These are phyloP conservation scores for Amblyopsis hoosieri DNA, from an alignment of 2,797 vertebrate species.

Conservation along the genomic window DNA sequence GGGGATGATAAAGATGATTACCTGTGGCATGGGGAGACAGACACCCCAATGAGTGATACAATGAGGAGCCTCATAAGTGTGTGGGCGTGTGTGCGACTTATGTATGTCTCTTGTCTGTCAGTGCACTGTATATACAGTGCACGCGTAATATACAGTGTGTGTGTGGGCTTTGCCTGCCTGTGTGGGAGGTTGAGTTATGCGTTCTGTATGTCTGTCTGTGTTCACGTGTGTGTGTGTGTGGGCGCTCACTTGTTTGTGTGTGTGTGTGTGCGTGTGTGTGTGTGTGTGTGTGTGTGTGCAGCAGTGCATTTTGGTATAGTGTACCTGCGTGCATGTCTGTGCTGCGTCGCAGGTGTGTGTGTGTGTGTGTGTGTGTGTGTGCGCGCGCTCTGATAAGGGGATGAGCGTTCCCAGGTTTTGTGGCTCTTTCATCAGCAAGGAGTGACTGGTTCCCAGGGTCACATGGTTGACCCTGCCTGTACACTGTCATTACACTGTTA, in stretches of 20 bases:
- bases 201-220: slow-evolving; percentile 2
- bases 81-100: not conserved
- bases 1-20: too few relatives aligned
- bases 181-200: not conserved
- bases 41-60: too few relatives aligned
- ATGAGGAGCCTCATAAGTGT: too few relatives aligned
- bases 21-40: too few relatives aligned
- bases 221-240: slow-evolving; percentile 2
- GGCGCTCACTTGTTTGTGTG: not conserved
- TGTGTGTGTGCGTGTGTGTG: not conserved
- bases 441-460: slow-evolving; percentile 78
- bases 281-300: not conserved
- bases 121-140: not conserved
- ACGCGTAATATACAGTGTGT: too few relatives aligned
- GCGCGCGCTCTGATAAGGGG: slow-evolving; percentile 49
- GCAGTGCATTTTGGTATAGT: too few relatives aligned
- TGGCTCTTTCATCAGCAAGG: slow-evolving; percentile 72
- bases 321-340: too few relatives aligned
- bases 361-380: not conserved
- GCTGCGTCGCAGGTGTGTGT: not conserved
- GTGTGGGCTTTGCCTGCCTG: too few relatives aligned
- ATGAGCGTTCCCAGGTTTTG: slow-evolving; percentile 74
- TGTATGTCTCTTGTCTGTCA: slow-evolving; percentile 1
- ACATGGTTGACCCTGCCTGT: slow-evolving; percentile 57
- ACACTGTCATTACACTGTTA: slow-evolving; percentile 69